Conservation (phyloP, 2,113 vertebrate species). For the Petromus typicus region DNA sequence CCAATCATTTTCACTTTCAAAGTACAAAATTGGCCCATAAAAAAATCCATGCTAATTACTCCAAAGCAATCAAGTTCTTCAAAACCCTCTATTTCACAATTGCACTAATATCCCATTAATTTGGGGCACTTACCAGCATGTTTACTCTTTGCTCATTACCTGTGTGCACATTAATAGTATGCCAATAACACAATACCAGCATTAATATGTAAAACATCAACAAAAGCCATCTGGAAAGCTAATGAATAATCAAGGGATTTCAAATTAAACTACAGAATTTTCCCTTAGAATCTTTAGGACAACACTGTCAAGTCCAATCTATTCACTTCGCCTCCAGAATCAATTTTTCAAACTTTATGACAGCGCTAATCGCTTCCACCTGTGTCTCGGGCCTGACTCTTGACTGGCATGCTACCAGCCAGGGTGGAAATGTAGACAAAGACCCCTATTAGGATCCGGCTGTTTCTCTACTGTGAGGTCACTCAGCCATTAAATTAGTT, state of each 20-base stretch:
- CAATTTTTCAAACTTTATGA: constrained; percentile 99
- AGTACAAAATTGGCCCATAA: constrained; percentile 62
- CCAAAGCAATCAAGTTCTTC: constrained; percentile 75
- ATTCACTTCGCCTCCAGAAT: constrained; percentile 91
- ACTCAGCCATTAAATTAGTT: constrained; percentile 98
- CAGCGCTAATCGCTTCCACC: constrained; percentile 98
- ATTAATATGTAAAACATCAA: constrained; percentile 87
- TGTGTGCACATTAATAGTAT: constrained; percentile 68
- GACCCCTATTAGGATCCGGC: constrained; percentile 93
- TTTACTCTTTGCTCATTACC: constrained; percentile 79
- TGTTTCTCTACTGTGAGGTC: constrained; percentile 94
- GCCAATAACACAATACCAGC: constrained; percentile 79
- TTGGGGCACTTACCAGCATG: constrained; percentile 78
- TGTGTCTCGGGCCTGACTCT: constrained; percentile 92
- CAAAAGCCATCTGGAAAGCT: constrained; percentile 94
- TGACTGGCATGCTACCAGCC: constrained; percentile 93
- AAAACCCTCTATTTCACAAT: constrained; percentile 79
- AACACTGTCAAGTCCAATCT: constrained; percentile 99
- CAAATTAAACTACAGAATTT: constrained; percentile 91
- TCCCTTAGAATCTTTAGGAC: constrained; percentile 94
- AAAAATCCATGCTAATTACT: constrained; percentile 66
- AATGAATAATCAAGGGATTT: constrained; percentile 92
- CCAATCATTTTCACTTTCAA: constrained; percentile 72
- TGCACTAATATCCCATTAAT: constrained; percentile 68
- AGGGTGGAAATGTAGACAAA: constrained; percentile 95